Evolutionary conservation across 2,888 invertebrate species (phyloP).

Genomic region (Mycogona germanica): DNA sequence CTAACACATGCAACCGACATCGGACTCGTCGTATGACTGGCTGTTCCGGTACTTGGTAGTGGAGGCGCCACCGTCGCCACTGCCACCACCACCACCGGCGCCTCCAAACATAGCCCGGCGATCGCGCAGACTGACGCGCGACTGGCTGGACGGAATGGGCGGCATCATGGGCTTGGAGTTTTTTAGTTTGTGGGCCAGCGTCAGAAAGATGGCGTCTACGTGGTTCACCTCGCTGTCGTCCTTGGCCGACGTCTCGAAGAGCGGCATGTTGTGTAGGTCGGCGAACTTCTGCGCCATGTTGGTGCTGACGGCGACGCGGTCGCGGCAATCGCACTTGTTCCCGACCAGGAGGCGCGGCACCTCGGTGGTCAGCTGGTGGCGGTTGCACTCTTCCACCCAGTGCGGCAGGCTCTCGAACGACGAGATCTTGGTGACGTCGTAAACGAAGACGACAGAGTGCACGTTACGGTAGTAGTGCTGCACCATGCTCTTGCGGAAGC

Average conservation of each 20-base stretch:
- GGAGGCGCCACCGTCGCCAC: too few relatives aligned
- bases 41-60: too few relatives aligned
- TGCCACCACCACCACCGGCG: too few relatives aligned
- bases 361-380: constrained; percentile 46
- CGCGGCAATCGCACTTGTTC: constrained; percentile 61
- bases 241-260: constrained; percentile 71
- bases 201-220: constrained; percentile 70
- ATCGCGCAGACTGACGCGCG: neutral
- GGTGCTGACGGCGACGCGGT: constrained; percentile 49
- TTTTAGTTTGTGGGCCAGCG: constrained; percentile 62
- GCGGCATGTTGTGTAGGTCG: constrained; percentile 58
- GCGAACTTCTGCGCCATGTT: constrained; percentile 59
- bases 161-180: constrained; percentile 47
- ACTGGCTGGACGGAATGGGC: constrained; percentile 13
- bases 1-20: too few relatives aligned
- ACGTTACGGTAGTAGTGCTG: constrained; percentile 72
- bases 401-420: constrained; percentile 52
- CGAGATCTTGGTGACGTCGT: constrained; percentile 55
- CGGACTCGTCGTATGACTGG: too few relatives aligned
- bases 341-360: constrained; percentile 63
- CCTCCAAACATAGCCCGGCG: too few relatives aligned
- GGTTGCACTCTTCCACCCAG: constrained; percentile 65
- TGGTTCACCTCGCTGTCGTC: constrained; percentile 58
- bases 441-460: constrained; percentile 72
- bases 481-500: constrained; percentile 67